A percentile compares a stretch with the other conserved stretches of the same genome.
Conservation (phyloP, 2,113 vertebrate species). For the Nothoprocta perdicaria region DNA sequence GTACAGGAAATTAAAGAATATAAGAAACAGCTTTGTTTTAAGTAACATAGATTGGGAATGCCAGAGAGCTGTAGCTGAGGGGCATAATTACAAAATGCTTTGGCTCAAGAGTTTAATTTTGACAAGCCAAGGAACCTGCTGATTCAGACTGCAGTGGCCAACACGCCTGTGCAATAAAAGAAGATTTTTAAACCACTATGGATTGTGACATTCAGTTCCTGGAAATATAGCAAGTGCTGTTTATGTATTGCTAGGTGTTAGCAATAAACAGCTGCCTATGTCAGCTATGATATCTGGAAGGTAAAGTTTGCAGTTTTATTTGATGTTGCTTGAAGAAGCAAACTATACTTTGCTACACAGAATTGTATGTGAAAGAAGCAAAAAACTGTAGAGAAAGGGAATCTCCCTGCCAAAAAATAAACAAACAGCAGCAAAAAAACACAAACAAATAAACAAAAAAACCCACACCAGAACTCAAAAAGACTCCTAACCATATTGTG, state of each 20-base stretch:
- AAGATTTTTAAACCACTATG: neutral
- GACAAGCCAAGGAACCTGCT: slow-evolving; percentile 55
- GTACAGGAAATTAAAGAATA: slow-evolving; percentile 61
- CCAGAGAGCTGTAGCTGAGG: slow-evolving; percentile 18
- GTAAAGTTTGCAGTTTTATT: neutral
- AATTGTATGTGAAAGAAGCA: neutral
- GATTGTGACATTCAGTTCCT: neutral
- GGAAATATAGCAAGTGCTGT: neutral
- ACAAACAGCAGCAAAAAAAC: too few species aligned
- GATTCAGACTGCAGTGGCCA: slow-evolving; percentile 1
- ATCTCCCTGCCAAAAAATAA: neutral
- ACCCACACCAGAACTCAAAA: neutral
- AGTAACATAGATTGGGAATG: slow-evolving; percentile 44
- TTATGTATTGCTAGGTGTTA: neutral
- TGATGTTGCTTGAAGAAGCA: neutral
- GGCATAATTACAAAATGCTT: slow-evolving; percentile 41
- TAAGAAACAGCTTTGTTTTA: slow-evolving; percentile 56
- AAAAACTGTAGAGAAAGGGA: neutral
- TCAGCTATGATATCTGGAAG: neutral
- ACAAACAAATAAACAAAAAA: too few species aligned
- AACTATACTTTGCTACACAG: neutral
- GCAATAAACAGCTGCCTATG: neutral
- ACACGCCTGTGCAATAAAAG: neutral
- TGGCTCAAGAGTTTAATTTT: slow-evolving; percentile 43
- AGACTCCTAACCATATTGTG: fast-evolving